A percentile compares a stretch with the other conserved stretches of the same genome.
These are phyloP conservation scores for Epirrita christyi DNA, from an alignment of 2,888 invertebrate species.

Conservation along the genomic window DNA sequence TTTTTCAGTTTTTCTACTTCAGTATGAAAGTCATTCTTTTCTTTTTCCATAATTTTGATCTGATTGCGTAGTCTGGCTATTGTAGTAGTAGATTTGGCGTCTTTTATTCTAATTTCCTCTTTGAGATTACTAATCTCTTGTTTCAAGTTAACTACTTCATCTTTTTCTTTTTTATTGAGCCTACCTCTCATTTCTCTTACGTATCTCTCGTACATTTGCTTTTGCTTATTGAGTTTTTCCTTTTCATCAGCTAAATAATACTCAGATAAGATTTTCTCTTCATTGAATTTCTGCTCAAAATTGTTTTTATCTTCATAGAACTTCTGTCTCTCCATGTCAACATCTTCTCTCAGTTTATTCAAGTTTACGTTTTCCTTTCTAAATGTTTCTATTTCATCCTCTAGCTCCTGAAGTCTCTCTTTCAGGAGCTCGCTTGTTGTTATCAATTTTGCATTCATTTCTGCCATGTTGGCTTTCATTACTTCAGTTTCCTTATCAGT, in stretches of 20 bases:
- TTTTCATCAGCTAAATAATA: conserved; percentile 88
- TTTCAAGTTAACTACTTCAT: conserved; percentile 87
- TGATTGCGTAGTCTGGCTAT: conserved; percentile 91
- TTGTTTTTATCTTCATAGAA: conserved; percentile 86
- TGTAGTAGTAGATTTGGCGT: conserved; percentile 88
- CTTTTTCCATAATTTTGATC: conserved; percentile 89
- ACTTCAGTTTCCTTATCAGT: conserved; percentile 58
- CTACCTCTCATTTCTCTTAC: conserved; percentile 88
- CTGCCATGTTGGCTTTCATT: conserved; percentile 69
- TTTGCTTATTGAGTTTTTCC: conserved; percentile 87
- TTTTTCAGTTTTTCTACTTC: conserved; percentile 88
- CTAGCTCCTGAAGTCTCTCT: conserved; percentile 86
- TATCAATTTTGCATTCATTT: conserved; percentile 77
- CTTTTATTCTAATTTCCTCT: conserved; percentile 89
- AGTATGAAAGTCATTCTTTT: conserved; percentile 86
- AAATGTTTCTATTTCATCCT: conserved; percentile 85
- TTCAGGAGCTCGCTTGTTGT: conserved; percentile 86
- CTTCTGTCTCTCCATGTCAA: conserved; percentile 86
- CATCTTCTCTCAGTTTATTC: conserved; percentile 83
- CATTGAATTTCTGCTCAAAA: conserved; percentile 85
- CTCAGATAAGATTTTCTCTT: conserved; percentile 87
- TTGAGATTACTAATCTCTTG: conserved; percentile 87
- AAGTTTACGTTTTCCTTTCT: conserved; percentile 78
- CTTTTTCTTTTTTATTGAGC: conserved; percentile 87
- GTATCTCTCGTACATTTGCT: conserved; percentile 87